A percentile compares a stretch with the other conserved stretches of the same genome.
phyloP scores from a whole-genome alignment of 2,888 invertebrate species.

The Heliconius erato region DNA sequence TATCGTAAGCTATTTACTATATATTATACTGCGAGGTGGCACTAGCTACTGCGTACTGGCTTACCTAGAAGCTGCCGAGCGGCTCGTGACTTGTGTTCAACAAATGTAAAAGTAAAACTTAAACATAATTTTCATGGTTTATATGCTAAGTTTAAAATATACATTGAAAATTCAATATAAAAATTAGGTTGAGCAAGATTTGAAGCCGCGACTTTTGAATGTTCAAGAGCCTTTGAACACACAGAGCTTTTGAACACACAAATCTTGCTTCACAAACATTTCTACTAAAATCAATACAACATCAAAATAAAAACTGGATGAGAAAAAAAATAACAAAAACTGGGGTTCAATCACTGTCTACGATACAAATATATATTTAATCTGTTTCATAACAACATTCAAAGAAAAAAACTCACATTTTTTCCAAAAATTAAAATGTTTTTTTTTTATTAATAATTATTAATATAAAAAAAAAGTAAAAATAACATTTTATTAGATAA shows the following conservation, averaged over 20 bases:
- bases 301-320: background rate
- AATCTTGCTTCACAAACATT: background rate
- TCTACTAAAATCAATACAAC: background rate
- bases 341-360: constrained; percentile 1
- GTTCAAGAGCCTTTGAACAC: too few species aligned
- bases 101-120: background rate
- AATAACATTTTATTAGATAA: background rate
- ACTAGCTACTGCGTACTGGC: constrained; percentile 72
- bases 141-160: background rate
- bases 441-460: background rate
- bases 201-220: too few species aligned
- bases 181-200: background rate
- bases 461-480: background rate
- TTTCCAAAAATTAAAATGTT: background rate
- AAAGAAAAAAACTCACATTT: background rate
- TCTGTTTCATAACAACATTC: background rate
- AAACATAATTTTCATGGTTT: background rate
- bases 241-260: too few species aligned
- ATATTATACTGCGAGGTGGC: constrained; percentile 78
- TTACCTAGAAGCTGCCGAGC: constrained; percentile 56
- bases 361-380: background rate
- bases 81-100: constrained; percentile 39
- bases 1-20: constrained; percentile 70
- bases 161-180: background rate
- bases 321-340: background rate